Percentiles rank a stretch among this genome's conserved stretches.
Evolutionary conservation across 2,113 vertebrate species (phyloP).

Genomic region (Pseudonaja textilis): DNA sequence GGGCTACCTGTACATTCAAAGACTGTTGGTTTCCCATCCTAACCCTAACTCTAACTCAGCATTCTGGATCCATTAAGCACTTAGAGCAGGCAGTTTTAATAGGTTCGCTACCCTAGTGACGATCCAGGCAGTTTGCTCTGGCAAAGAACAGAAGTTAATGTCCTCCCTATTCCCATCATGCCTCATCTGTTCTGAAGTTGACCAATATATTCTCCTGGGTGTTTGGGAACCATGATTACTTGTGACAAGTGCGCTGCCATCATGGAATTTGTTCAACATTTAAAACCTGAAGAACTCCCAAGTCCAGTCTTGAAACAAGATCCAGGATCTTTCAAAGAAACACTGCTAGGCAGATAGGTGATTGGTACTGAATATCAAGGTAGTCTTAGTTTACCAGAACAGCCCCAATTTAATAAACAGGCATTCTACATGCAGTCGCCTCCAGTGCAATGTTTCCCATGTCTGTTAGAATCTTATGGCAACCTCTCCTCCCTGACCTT

Average conservation of each 20-base stretch:
- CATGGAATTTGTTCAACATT: not conserved
- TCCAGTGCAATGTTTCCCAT: not conserved
- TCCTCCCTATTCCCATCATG: not conserved
- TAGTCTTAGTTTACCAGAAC: not conserved
- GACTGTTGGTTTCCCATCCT: no score
- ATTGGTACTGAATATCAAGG: not conserved
- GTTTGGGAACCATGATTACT: not conserved
- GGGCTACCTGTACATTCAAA: no score
- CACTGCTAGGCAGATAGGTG: not conserved
- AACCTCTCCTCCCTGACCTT: not conserved
- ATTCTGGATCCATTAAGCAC: not conserved
- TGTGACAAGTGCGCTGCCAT: not conserved
- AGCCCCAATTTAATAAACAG: not conserved
- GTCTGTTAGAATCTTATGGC: not conserved
- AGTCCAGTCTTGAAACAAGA: not conserved
- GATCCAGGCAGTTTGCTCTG: not conserved
- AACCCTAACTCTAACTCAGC: not conserved
- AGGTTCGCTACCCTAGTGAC: not conserved
- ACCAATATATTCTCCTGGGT: not conserved
- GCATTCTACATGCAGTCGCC: not conserved
- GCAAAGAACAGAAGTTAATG: not conserved
- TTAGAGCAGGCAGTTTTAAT: not conserved
- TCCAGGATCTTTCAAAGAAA: not conserved
- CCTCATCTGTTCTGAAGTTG: not conserved
- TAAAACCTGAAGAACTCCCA: not conserved